Base-by-base conservation (phyloP, 1,140 invertebrate genomes). In the Macrotrachela quadricornifera region DNA sequence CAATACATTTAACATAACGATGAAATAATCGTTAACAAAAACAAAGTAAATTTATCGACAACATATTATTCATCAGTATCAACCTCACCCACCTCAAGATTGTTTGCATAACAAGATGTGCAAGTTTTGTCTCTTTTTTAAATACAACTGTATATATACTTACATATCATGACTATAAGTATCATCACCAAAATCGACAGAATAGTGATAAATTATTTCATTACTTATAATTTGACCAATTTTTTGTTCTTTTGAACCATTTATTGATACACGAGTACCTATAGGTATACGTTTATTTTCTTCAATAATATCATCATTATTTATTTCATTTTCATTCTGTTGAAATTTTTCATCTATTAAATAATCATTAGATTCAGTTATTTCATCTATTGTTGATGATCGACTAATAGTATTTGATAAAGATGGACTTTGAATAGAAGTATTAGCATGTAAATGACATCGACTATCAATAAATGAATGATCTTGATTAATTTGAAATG, bases 151-250 rank as follows among this genome's bases (percentile, higher is more conserved):
- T 30, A 30, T 30, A 30, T 30, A 30, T 30, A 30, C 21, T 30
- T 30, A 73, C 4, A 77, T 59, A 64, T 79, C 75, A 49, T 77
- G 72, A 46, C 74, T 76, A 57, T 75, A 77, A 44, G 78, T 79
- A 6, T 74, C 70, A 62, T 80, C 79, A 42, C 71, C 71, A 63
- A 80, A 80, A 21, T 76, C 74, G 4, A 80, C 75, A 59, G 73
- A 73, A 58, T 76, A 77, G 69, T 18, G 68, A 64, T 36, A 67
- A 1, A 64, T 56, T 12, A 80, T 70, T 50, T 64, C 72, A 11
- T 70, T 75, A 54, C 73, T 70, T 62, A 79, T 79, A 62, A 74
- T 80, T 18, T 78, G 67, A 1, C 66, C 70, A 57, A 79, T 80
- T 36, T 30, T 43, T 72, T 71, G 62, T 79, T 77, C 58, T 75